Conservation (phyloP, 1,140 invertebrate species). For the Rhizoglyphus robini region DNA sequence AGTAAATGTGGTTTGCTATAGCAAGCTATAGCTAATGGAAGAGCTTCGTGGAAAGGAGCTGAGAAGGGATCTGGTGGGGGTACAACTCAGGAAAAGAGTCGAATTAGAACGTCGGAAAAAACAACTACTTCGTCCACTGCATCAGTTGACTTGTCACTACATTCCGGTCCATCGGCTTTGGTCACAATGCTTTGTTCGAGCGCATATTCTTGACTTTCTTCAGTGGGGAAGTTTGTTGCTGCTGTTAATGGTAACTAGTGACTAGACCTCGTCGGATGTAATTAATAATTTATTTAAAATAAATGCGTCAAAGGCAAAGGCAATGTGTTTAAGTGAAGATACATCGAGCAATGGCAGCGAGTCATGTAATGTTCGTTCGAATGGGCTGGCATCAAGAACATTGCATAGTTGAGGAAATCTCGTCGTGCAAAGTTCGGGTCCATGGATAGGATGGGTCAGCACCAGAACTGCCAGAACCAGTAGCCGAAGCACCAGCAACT, state of each 20-base stretch:
- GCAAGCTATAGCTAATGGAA: conserved; percentile 88
- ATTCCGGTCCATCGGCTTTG: no score
- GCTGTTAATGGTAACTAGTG: conserved; percentile 1
- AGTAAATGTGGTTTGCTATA: conserved; percentile 91
- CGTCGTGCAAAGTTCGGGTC: conserved; percentile 45
- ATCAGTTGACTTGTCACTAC: no score
- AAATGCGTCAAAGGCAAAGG: conserved; percentile 88
- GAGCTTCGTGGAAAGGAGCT: conserved; percentile 67
- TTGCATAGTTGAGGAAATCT: conserved; percentile 88
- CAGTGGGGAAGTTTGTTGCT: no score
- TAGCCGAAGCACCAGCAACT: neutral
- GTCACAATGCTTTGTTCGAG: no score
- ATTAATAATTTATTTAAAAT: no score
- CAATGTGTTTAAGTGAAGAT: conserved; percentile 80
- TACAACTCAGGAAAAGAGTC: conserved; percentile 81
- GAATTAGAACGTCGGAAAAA: conserved; percentile 93
- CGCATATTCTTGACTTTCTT: no score
- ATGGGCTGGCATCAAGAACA: conserved; percentile 88
- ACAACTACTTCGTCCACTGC: conserved; percentile 52
- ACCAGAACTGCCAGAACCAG: neutral
- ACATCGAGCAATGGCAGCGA: conserved; percentile 86
- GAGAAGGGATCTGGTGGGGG: conserved; percentile 85
- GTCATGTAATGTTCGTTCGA: conserved; percentile 89
- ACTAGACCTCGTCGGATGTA: conserved; percentile 70
- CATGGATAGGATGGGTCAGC: neutral